Evolutionary conservation across 2,888 invertebrate genomes (phyloP).

Genomic region (Rapana venosa): DNA sequence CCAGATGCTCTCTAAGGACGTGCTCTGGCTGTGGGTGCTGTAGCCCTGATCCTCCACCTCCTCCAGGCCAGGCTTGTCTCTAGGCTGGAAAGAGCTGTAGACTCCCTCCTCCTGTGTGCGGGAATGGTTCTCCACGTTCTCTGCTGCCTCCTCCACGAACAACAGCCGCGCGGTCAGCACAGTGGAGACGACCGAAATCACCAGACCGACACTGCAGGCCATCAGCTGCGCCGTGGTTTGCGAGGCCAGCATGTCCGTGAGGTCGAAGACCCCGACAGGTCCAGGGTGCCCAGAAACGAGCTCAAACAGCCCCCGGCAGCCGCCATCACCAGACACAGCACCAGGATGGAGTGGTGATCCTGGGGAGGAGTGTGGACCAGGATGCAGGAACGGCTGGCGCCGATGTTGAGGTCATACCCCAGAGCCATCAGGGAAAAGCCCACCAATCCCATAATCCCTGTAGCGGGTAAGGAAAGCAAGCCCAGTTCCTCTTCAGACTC

Average conservation of each 20-base stretch:
- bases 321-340: no score
- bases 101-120: background rate
- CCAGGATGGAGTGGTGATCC: no score
- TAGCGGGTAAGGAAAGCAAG: no score
- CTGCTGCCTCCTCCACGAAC: background rate
- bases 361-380: no score
- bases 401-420: no score
- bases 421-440: no score
- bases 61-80: background rate
- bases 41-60: background rate
- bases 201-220: background rate
- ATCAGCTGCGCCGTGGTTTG: background rate
- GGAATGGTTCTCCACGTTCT: background rate
- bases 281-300: no score
- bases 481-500: no score
- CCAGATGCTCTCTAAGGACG: background rate
- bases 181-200: background rate
- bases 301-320: no score
- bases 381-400: no score
- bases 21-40: background rate
- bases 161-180: background rate
- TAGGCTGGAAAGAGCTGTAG: background rate
- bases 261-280: no score
- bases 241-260: background rate
- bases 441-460: no score